Base-by-base conservation (phyloP, 2,888 invertebrate species). In the Rosalia funebris region DNA sequence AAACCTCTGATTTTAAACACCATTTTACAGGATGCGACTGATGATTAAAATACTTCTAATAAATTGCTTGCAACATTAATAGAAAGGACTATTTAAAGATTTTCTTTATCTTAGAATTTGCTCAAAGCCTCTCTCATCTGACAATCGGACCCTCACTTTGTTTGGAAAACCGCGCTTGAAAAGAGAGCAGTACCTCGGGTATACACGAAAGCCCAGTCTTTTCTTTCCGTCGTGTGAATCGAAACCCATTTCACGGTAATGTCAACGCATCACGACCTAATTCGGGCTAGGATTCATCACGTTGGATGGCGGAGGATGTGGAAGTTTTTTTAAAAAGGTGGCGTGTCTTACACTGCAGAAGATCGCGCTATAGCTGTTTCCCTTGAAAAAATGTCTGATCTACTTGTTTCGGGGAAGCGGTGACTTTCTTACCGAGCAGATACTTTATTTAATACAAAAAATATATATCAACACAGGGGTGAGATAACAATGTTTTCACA, bases 261-360 rank as follows among this genome's bases (percentile, higher is more conserved):
- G 46, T 16, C 12, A 15, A 46, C 46, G 31, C 32, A 46, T 16
- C 46, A 46, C 15, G 46, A 46, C 32, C 31, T 31, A 31, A 31
- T 31, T 45, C 31, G 14, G 25, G 5, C 25, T 25, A 15, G 45
- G 45, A 31, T 45, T 45, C 31, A 45, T 45, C 31, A 31, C 15
- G 17, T n/a, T 15, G 32, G n/a, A 16, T 31, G 15, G 2, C 14
- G 15, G 32, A 32, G 32, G 20, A 20, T 19, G 19, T 4, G 25
- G 25, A 25, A n/a, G 25, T 7, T 25, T 25, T 25, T 25, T 25
- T 25, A 25, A 25, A 25, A 25, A 25, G 25, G 25, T 7, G 7
- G 25, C 25, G 3, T 25, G 25, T 7, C 7, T 25, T 25, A 7
- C 7, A 3, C 25, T 25, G 3, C 25, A 25, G 25, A 25, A 5